Evolutionary conservation across 2,113 vertebrate species (phyloP).

Genomic region (Odobenus rosmarus): DNA sequence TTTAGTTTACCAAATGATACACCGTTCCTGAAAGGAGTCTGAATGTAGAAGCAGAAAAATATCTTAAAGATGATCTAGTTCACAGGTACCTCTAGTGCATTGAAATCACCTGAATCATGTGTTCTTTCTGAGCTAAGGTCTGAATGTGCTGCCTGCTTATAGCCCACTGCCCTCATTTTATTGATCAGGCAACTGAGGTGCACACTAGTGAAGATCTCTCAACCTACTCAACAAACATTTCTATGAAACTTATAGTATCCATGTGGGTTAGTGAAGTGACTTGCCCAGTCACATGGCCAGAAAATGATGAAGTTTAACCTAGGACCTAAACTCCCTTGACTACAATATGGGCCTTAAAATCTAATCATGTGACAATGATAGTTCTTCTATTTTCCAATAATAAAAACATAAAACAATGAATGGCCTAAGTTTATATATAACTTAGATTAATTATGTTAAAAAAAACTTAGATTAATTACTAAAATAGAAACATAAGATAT

Average conservation of each 20-base stretch:
- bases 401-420: conserved; percentile 3
- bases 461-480: not conserved
- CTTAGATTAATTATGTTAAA: not conserved
- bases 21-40: not conserved
- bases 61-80: not conserved
- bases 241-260: not conserved
- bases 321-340: not conserved
- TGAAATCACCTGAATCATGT: not conserved
- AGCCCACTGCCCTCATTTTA: not conserved
- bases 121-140: not conserved
- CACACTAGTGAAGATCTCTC: not conserved
- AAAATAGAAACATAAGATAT: not conserved
- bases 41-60: not conserved
- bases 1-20: conserved; percentile 14
- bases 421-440: not conserved
- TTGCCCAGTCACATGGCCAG: not conserved
- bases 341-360: not conserved
- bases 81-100: not conserved
- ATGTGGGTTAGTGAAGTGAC: not conserved
- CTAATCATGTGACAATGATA: not conserved
- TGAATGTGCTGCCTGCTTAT: not conserved
- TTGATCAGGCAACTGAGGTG: not conserved
- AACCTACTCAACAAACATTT: not conserved
- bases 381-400: not conserved
- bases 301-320: not conserved